Base-by-base conservation (phyloP, 2,888 invertebrate species). In the Pyrocoelia pectoralis region DNA sequence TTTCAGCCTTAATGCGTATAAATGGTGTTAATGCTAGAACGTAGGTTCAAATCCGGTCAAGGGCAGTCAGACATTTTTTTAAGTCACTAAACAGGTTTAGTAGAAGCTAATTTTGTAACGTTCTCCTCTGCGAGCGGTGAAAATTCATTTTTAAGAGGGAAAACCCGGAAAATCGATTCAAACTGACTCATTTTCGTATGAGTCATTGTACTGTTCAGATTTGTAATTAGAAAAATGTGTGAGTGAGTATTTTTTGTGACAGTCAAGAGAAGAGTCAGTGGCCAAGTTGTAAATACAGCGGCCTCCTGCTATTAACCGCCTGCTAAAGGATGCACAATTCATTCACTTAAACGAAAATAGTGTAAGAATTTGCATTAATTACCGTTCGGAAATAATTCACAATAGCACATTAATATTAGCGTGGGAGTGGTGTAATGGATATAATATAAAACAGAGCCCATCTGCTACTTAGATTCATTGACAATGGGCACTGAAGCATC, bases 261-360 rank as follows among this genome's bases (percentile, higher is more conserved):
- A 59, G 64, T 64, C 59, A 56, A 59, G 48, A 60, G 28, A 14
- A 38, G 56, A 58, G 64, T 59, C 64, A 55, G 55, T 48, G 59
- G 54, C 64, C 64, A 64, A 52, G 55, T 53, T 49, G 51, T 59
- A 57, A 64, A 59, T 59, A 64, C 49, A 49, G 14, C n/a, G n/a
- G n/a, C n/a, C n/a, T n/a, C n/a, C n/a, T n/a, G n/a, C n/a, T n/a
- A n/a, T n/a, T n/a, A n/a, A n/a, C n/a, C n/a, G n/a, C n/a, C n/a
- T n/a, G n/a, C 24, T 24, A 24, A 24, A 24, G 24, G 24, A 5
- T 24, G n/a, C n/a, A n/a, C n/a, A n/a, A n/a, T n/a, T n/a, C n/a
- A n/a, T n/a, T n/a, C n/a, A n/a, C n/a, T n/a, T n/a, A n/a, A n/a
- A n/a, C n/a, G n/a, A n/a, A n/a, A n/a, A n/a, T 6, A 24, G 24